A percentile compares a stretch with the other conserved stretches of the same genome.
These are phyloP conservation scores for Periphyllus acericola DNA, from an alignment of 2,888 invertebrate species.

Conservation along the genomic window DNA sequence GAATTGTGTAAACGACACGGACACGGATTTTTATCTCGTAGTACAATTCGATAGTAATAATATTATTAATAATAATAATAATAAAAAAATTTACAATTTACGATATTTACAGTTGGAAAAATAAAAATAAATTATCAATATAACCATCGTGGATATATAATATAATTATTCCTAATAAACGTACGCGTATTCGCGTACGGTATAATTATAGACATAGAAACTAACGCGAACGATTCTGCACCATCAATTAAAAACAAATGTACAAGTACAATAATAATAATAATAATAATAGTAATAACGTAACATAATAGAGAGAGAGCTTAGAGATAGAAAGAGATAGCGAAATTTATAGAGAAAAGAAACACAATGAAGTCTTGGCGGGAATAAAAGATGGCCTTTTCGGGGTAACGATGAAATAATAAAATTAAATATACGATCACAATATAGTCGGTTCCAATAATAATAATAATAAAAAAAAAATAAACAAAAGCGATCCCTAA, in stretches of 20 bases:
- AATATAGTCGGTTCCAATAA: slow-evolving; percentile 35
- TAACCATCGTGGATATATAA: neutral
- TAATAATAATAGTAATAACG: slow-evolving; percentile 44
- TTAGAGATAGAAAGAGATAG: neutral
- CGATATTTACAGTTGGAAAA: slow-evolving; percentile 7
- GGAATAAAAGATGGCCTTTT: slow-evolving; percentile 25
- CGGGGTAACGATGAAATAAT: slow-evolving; percentile 26
- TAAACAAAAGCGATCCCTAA: slow-evolving; percentile 48
- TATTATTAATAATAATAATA: slow-evolving; percentile 15
- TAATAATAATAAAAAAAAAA: slow-evolving; percentile 12
- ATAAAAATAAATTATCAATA: slow-evolving; percentile 28
- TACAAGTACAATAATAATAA: slow-evolving; percentile 41
- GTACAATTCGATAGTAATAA: neutral
- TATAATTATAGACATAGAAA: slow-evolving; percentile 35
- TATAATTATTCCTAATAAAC: slow-evolving; percentile 20
- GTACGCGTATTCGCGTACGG: neutral
- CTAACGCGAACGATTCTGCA: slow-evolving; percentile 39
- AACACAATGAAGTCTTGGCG: neutral
- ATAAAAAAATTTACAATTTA: slow-evolving; percentile 48
- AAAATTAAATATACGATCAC: slow-evolving; percentile 56
- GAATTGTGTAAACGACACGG: slow-evolving; percentile 12
- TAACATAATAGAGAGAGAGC: slow-evolving; percentile 15
- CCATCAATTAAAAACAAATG: slow-evolving; percentile 37
- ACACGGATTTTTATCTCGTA: neutral
- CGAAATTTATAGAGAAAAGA: neutral